Evolutionary conservation across 2,113 vertebrate genomes (phyloP).

Genomic region (Neogobius melanostomus): DNA sequence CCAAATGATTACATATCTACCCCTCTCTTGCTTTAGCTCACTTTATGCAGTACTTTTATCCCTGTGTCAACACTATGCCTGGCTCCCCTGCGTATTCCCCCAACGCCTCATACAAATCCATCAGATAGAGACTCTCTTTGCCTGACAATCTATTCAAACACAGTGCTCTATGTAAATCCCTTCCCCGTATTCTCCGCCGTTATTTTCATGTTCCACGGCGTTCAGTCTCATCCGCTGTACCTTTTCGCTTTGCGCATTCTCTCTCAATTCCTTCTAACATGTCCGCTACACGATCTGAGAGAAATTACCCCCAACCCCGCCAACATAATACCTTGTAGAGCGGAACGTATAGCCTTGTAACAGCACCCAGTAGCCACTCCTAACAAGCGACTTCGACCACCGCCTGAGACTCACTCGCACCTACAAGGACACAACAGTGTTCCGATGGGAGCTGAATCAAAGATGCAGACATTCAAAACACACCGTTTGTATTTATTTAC

Average conservation of each 20-base stretch:
- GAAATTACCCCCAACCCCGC: neutral
- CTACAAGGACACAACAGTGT: too few species aligned
- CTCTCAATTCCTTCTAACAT: slow-evolving; percentile 8
- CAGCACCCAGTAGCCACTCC: too few species aligned
- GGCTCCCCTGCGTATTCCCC: slow-evolving; percentile 40
- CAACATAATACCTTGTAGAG: too few species aligned
- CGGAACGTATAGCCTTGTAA: too few species aligned
- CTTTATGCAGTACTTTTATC: slow-evolving; percentile 59
- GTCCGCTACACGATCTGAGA: slow-evolving; percentile 3
- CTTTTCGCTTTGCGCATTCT: neutral
- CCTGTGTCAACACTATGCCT: slow-evolving; percentile 44
- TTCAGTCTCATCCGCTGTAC: slow-evolving; percentile 15
- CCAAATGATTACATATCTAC: slow-evolving; percentile 40
- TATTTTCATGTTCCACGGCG: slow-evolving; percentile 49
- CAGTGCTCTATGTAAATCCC: slow-evolving; percentile 46
- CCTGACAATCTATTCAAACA: slow-evolving; percentile 42
- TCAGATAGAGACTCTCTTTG: slow-evolving; percentile 43
- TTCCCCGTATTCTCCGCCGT: slow-evolving; percentile 7
- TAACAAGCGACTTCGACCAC: too few species aligned
- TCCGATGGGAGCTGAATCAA: neutral
- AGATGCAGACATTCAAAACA: neutral
- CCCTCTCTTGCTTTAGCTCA: slow-evolving; percentile 41
- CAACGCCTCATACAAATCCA: slow-evolving; percentile 48
- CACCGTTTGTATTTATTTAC: neutral
- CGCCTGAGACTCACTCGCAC: too few species aligned